Percentiles rank a stretch among this genome's conserved stretches.
These are phyloP conservation scores for Sycophila texana DNA, from an alignment of 2,888 invertebrate species.

Conservation along the genomic window DNA sequence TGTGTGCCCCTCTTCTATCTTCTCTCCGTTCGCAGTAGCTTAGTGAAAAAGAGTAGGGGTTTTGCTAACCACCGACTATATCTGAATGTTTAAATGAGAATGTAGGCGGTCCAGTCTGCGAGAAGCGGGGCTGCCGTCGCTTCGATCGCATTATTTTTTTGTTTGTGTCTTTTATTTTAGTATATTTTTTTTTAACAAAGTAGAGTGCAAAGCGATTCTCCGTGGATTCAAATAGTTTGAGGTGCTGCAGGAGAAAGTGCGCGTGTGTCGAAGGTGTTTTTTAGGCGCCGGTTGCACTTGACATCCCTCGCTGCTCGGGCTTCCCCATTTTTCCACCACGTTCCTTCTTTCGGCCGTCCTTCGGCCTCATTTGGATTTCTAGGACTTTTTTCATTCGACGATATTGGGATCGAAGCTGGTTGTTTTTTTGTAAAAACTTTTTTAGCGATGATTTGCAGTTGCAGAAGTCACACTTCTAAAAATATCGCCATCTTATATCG, in stretches of 20 bases:
- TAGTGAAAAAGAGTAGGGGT: slow-evolving; percentile 57
- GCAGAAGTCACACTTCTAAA: slow-evolving; percentile 38
- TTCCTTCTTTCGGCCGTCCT: background rate
- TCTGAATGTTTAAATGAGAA: slow-evolving; percentile 62
- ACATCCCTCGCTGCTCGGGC: background rate
- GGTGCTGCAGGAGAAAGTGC: too few species aligned
- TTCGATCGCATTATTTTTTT: slow-evolving; percentile 27
- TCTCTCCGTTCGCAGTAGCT: background rate
- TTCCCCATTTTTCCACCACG: background rate
- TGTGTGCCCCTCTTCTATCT: slow-evolving; percentile 36
- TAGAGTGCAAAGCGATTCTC: too few species aligned
- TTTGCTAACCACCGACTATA: slow-evolving; percentile 67
- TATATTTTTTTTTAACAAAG: too few species aligned
- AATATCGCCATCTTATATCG: slow-evolving; percentile 39
- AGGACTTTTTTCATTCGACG: background rate
- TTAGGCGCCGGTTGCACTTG: slow-evolving; percentile 16
- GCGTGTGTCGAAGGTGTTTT: background rate
- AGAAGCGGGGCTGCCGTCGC: slow-evolving; percentile 63
- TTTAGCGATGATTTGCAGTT: background rate
- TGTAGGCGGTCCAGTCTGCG: slow-evolving; percentile 68
- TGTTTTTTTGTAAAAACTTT: background rate
- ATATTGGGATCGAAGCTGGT: background rate
- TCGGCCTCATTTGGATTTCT: background rate
- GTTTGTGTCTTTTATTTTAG: too few species aligned
- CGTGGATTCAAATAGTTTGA: too few species aligned